These are phyloP conservation scores for Megaptera novaeangliae DNA, from an alignment of 2,113 vertebrate genomes.

Conservation along the genomic window DNA sequence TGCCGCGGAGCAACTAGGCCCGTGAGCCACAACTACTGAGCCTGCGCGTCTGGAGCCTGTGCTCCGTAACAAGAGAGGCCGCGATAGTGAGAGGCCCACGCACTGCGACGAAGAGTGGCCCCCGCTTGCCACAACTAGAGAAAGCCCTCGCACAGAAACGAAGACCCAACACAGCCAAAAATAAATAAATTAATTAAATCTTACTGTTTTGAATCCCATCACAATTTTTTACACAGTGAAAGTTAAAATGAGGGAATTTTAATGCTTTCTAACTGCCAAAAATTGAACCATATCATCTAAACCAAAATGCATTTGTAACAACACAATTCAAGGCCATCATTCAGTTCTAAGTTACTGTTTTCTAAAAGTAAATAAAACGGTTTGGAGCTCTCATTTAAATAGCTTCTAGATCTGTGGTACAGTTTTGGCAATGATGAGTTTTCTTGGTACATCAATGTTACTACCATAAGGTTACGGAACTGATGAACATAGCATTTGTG, in stretches of 20 bases:
- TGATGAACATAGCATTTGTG: constrained; percentile 76
- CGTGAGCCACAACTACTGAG: no score
- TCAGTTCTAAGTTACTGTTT: constrained; percentile 71
- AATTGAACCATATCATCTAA: constrained; percentile 64
- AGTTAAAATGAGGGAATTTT: constrained; percentile 56
- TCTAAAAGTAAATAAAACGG: constrained; percentile 67
- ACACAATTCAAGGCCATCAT: constrained; percentile 51
- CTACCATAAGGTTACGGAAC: constrained; percentile 63
- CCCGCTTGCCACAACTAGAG: no score
- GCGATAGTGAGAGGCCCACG: no score
- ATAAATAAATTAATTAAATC: not conserved
- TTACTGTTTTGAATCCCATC: constrained; percentile 6
- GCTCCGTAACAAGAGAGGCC: no score
- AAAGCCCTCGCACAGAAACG: no score
- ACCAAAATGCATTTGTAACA: constrained; percentile 54
- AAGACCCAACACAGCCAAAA: no score
- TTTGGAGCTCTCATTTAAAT: constrained; percentile 68
- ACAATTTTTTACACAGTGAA: constrained; percentile 32
- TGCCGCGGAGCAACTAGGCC: no score
- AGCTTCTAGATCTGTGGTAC: constrained; percentile 72
- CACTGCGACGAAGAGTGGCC: no score
- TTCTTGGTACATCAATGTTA: constrained; percentile 68
- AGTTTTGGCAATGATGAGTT: constrained; percentile 63
- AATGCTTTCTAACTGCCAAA: constrained; percentile 60
- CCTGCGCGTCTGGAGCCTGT: no score